phyloP scores from a whole-genome alignment of 2,113 vertebrate genomes.

The Myotis yumanensis region DNA sequence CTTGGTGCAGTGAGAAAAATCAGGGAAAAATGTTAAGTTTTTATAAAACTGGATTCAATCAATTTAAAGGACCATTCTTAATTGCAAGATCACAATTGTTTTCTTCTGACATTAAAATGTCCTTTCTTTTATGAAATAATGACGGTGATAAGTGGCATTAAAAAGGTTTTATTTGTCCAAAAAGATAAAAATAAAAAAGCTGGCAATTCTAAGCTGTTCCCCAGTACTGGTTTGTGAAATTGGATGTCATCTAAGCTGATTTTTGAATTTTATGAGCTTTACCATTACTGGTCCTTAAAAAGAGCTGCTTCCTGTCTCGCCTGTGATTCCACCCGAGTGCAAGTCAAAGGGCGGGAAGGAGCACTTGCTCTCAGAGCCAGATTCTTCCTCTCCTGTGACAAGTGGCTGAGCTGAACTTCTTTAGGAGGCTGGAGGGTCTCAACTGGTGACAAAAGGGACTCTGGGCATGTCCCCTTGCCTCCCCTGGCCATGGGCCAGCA shows the following conservation, averaged over 20 bases:
- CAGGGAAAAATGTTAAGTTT: background rate
- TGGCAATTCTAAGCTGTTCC: background rate
- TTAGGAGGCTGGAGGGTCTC: background rate
- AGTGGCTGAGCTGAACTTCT: background rate
- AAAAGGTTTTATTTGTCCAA: background rate
- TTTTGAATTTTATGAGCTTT: background rate
- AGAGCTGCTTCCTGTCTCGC: background rate
- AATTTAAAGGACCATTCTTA: background rate
- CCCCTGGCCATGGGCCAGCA: background rate
- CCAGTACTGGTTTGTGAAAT: background rate
- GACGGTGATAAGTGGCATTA: background rate
- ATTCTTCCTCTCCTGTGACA: background rate
- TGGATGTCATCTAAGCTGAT: background rate
- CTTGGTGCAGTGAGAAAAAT: background rate
- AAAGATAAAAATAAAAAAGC: background rate
- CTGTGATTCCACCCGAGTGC: rapidly evolving
- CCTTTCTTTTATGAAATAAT: background rate
- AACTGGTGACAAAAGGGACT: rapidly evolving
- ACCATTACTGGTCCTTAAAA: background rate
- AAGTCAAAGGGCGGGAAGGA: background rate
- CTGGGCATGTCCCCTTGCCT: background rate
- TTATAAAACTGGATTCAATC: background rate
- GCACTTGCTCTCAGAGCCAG: background rate
- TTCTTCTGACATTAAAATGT: background rate
- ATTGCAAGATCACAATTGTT: too few species aligned